Percentiles rank a stretch among this genome's conserved stretches.
Evolutionary conservation across 30 jellyfish, hydroid and myxozoan species (phyloP).

Genomic region (Aurelia aurita complex sp. Pacific): DNA sequence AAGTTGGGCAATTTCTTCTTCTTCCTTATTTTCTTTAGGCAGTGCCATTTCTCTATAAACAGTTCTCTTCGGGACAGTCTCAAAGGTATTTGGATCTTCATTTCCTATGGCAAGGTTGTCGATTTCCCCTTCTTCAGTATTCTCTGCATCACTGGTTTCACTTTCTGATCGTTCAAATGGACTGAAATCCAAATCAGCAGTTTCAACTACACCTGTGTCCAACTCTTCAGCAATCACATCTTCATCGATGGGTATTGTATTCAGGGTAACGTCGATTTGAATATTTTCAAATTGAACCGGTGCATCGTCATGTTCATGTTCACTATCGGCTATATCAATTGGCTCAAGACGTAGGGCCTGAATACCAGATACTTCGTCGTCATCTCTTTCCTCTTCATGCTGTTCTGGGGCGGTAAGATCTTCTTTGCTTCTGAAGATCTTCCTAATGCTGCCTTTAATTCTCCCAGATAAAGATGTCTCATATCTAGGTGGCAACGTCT

Average conservation of each 20-base stretch:
- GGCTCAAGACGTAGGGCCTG: slow-evolving; percentile 13
- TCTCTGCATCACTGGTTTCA: not conserved
- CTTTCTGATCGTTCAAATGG: not conserved
- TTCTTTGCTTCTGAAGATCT: not conserved
- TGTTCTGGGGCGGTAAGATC: not conserved
- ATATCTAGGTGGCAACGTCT: not conserved
- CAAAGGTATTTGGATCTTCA: not conserved
- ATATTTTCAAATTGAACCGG: not conserved
- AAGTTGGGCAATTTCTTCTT: not conserved
- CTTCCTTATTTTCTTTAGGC: not conserved
- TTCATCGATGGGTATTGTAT: not conserved
- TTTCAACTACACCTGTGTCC: slow-evolving; percentile 1
- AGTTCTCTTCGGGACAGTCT: not conserved
- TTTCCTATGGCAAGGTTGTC: not conserved
- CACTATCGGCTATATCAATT: not conserved
- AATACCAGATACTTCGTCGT: not conserved
- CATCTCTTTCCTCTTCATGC: not conserved
- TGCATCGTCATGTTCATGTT: not conserved
- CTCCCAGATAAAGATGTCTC: not conserved
- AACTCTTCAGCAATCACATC: slow-evolving; percentile 4
- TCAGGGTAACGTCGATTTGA: not conserved
- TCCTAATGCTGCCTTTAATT: not conserved
- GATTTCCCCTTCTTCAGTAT: not conserved
- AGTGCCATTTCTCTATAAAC: slow-evolving; percentile 1
- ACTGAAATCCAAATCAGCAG: slow-evolving; percentile 6